Conservation (phyloP, 2,888 invertebrate species). For the Xestia rhomboidea region DNA sequence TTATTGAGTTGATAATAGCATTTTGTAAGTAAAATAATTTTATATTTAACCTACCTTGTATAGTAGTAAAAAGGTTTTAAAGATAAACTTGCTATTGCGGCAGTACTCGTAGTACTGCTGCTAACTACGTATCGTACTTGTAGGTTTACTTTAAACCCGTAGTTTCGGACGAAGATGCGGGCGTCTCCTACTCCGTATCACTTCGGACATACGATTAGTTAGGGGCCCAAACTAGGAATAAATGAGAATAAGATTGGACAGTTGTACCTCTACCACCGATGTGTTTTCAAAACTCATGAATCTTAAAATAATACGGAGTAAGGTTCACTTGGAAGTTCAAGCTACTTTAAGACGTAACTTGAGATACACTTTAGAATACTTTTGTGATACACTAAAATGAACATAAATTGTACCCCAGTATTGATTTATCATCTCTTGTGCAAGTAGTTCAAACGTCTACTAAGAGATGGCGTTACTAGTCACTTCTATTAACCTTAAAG, state of each 20-base stretch:
- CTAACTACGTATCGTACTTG: neutral
- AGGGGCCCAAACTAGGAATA: neutral
- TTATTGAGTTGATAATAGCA: neutral
- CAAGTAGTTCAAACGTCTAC: neutral
- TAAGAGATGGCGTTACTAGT: conserved; percentile 36
- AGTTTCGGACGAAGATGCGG: neutral
- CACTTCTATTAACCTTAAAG: neutral
- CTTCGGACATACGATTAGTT: neutral
- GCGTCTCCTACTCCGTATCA: neutral
- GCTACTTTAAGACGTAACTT: neutral
- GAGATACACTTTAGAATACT: neutral
- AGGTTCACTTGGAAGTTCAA: neutral
- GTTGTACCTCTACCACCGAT: neutral
- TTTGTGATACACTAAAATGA: neutral
- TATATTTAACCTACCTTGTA: too few relatives aligned
- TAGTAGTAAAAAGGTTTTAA: too few relatives aligned
- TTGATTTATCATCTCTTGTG: neutral
- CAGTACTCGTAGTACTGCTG: too few relatives aligned
- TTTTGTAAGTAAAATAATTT: too few relatives aligned
- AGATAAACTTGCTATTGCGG: too few relatives aligned
- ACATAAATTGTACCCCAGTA: neutral
- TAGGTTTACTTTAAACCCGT: neutral
- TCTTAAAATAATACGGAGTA: neutral
- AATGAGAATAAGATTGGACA: neutral
- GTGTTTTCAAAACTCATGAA: neutral